phyloP scores from a whole-genome alignment of 2,888 invertebrate species.

The Maniola hyperantus region DNA sequence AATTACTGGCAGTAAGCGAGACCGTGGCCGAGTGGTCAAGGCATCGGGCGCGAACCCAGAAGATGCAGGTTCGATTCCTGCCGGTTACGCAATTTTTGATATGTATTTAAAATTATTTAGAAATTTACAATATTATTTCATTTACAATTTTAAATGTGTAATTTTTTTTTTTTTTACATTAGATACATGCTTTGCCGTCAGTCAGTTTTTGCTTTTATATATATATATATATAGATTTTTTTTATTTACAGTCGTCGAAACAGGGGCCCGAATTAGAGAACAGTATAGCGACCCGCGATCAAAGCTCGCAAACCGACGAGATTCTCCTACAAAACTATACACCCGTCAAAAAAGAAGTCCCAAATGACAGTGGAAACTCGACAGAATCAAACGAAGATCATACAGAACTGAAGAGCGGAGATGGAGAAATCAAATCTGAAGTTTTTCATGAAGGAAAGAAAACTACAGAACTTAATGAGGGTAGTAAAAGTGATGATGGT shows the following conservation, averaged over 20 bases:
- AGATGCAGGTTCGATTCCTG: too few relatives aligned
- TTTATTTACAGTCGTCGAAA: conserved; percentile 56
- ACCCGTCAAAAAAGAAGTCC: conserved; percentile 2
- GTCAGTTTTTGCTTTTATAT: too few relatives aligned
- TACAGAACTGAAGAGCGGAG: not conserved
- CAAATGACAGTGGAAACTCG: conserved; percentile 6
- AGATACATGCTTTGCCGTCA: too few relatives aligned
- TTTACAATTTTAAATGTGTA: too few relatives aligned
- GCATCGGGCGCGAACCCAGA: too few relatives aligned
- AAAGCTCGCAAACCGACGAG: conserved; percentile 58
- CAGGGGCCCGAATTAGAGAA: conserved; percentile 57
- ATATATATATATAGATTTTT: conserved; percentile 18
- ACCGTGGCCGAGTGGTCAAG: too few relatives aligned
- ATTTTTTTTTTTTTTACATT: too few relatives aligned
- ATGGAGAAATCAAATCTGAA: conserved; percentile 4
- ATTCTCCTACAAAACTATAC: conserved; percentile 21
- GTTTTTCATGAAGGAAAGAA: not conserved
- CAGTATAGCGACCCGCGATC: conserved; percentile 47
- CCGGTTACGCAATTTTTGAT: too few relatives aligned
- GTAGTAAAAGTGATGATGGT: not conserved
- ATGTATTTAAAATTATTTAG: too few relatives aligned
- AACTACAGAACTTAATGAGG: not conserved
- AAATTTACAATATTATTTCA: too few relatives aligned
- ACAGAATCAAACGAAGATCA: not conserved
- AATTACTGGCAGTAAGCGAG: too few relatives aligned